Evolutionary conservation across 2,888 invertebrate species (phyloP).

Genomic region (Sphecodes monilicornis): DNA sequence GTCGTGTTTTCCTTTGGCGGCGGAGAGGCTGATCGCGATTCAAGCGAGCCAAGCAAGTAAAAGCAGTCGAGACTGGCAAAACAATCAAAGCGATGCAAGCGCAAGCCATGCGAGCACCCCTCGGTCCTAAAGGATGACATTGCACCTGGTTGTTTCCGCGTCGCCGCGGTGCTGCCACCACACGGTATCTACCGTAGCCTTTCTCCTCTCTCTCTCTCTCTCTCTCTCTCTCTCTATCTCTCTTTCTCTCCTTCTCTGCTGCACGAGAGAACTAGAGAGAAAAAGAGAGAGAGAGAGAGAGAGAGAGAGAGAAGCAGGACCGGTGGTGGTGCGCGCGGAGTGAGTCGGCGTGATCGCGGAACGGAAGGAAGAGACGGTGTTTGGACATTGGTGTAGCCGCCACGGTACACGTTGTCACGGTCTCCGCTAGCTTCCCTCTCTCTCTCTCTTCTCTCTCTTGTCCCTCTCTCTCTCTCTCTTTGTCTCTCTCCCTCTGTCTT

Average conservation of each 20-base stretch:
- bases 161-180: constrained; percentile 67
- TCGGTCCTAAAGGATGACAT: constrained; percentile 16
- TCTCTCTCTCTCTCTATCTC: not conserved
- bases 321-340: constrained; percentile 43
- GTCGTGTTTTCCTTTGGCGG: not conserved
- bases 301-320: constrained; percentile 15
- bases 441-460: not conserved
- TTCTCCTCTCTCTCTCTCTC: not conserved
- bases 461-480: too few relatives aligned
- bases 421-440: not conserved
- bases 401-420: constrained; percentile 65
- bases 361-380: constrained; percentile 67
- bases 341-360: constrained; percentile 70
- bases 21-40: not conserved
- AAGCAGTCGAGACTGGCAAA: too few relatives aligned
- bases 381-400: constrained; percentile 63
- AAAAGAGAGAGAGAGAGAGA: too few relatives aligned
- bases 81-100: not conserved
- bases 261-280: not conserved
- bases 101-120: not conserved
- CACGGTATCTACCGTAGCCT: constrained; percentile 49
- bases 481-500: too few relatives aligned
- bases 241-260: not conserved
- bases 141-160: constrained; percentile 28
- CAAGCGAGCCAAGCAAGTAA: not conserved